Base-by-base conservation (phyloP, 2,888 invertebrate genomes). In the Chymomyza amoena region DNA sequence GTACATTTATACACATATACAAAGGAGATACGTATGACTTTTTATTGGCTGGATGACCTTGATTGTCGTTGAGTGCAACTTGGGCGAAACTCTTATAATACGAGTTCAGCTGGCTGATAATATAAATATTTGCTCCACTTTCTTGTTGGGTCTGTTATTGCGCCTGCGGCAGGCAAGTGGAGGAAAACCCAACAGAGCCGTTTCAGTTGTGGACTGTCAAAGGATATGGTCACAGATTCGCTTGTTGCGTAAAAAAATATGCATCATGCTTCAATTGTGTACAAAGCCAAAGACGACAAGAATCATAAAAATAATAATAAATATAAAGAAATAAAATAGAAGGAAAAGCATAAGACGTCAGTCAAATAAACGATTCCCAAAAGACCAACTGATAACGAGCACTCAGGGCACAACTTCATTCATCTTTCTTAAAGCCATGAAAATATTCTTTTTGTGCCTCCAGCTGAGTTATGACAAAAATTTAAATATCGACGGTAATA, bases 11-110 rank as follows among this genome's bases (percentile, higher is more conserved):
- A 56, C 28, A 20, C 52, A 39, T 61, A 36, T 36, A 39, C 13
- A 20, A 54, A 39, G 61, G 36, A 61, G 52, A 61, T 66, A 60
- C 52, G 45, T 67, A 54, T 67, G 67, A 39, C 13, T 9, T 56
- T 39, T 45, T 45, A 45, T 45, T 45, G 39, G 39, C 39, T 45
- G 6, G 39, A 45, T 45, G 39, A 45, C 39, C 39, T 45, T 45
- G 39, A 45, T 45, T 45, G 39, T 45, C 13, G 39, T 45, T 45
- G 39, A 45, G 39, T 45, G 39, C 10, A 45, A 45, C 39, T 13
- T 13, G 39, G 39, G 39, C 39, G 39, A 45, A 45, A 45, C 39
- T 45, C 39, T 45, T 13, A 45, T 45, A 45, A 13, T 45, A 45
- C 39, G 13, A 45, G 39, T 45, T 45, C 13, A 45, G 39, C 39